These are phyloP conservation scores for Mamestra configurata DNA, from an alignment of 1,140 invertebrate genomes.

Conservation along the genomic window DNA sequence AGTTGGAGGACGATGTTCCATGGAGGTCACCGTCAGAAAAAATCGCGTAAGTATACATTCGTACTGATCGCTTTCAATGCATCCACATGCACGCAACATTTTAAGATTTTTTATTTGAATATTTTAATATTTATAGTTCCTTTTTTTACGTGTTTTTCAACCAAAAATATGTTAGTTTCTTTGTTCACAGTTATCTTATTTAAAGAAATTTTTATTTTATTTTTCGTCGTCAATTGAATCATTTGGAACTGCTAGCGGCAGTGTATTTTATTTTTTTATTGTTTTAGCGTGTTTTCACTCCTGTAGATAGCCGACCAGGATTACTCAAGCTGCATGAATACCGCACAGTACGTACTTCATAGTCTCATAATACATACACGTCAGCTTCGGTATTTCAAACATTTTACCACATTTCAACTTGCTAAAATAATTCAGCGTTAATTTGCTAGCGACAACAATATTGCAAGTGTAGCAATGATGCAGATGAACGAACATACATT, in stretches of 20 bases:
- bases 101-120: background rate
- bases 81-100: conserved; percentile 71
- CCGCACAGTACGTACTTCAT: conserved; percentile 75
- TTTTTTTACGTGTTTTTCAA: background rate
- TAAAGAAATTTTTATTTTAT: too few species aligned
- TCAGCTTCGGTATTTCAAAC: conserved; percentile 25
- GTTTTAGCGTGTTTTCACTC: conserved; percentile 80
- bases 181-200: background rate
- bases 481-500: conserved; percentile 12
- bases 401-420: background rate
- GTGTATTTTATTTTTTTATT: conserved; percentile 71
- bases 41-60: conserved; percentile 92
- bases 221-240: too few species aligned
- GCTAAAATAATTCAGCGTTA: background rate
- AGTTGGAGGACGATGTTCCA: conserved; percentile 95
- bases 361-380: conserved; percentile 68
- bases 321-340: conserved; percentile 77
- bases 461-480: background rate
- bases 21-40: conserved; percentile 96
- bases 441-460: background rate
- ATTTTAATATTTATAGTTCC: background rate
- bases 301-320: conserved; percentile 77
- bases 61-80: conserved; percentile 59
- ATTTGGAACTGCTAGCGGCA: background rate
- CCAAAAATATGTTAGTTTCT: background rate